phyloP scores from a whole-genome alignment of 2,888 invertebrate genomes.

The Timema podura region DNA sequence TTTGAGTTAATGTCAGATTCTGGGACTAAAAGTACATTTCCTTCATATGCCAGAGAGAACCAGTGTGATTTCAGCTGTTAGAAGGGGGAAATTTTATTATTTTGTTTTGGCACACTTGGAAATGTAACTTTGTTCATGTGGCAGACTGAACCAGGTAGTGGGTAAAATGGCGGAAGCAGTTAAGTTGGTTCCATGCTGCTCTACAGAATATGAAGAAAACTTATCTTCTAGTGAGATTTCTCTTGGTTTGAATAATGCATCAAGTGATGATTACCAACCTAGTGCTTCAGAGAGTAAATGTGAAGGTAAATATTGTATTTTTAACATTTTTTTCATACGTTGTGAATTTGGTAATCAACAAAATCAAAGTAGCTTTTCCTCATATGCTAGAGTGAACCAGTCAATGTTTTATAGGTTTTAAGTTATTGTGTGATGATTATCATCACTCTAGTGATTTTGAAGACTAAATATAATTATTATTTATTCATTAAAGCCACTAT shows the following conservation, averaged over 20 bases:
- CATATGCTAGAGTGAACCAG: constrained; percentile 11
- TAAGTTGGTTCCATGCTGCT: background rate
- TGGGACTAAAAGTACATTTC: too few species aligned
- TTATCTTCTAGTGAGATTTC: background rate
- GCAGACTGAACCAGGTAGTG: constrained; percentile 5
- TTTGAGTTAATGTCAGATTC: too few species aligned
- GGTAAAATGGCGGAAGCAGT: background rate
- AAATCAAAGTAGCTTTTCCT: background rate
- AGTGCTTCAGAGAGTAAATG: constrained; percentile 2
- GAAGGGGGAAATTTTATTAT: background rate
- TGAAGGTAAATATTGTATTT: background rate
- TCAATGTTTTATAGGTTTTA: too few species aligned
- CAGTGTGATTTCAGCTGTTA: background rate
- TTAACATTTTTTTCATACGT: background rate
- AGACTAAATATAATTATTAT: too few species aligned
- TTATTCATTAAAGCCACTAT: too few species aligned
- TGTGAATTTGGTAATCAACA: too few species aligned
- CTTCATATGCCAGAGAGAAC: constrained; percentile 8
- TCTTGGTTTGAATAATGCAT: background rate
- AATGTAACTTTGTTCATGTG: background rate
- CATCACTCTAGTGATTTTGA: too few species aligned
- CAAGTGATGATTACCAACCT: constrained; percentile 4
- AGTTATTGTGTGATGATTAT: too few species aligned
- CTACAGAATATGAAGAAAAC: background rate
- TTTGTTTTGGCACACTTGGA: background rate